These are phyloP conservation scores for Coptodon bakossiorum DNA, from an alignment of 2,113 vertebrate species.

Conservation along the genomic window DNA sequence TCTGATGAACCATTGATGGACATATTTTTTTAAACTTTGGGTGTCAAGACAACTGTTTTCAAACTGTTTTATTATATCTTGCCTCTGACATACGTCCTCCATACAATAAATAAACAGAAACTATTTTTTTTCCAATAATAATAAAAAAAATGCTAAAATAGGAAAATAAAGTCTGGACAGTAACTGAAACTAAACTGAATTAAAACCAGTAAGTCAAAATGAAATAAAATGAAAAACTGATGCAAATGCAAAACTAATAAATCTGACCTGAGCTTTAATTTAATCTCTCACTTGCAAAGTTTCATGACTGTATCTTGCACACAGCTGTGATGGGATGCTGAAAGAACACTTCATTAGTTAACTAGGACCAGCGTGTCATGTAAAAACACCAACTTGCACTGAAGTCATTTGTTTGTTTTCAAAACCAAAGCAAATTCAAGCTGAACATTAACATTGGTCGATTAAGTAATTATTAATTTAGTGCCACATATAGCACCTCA, in stretches of 20 bases:
- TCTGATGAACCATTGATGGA: neutral
- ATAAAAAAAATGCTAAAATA: neutral
- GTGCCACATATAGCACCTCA: neutral
- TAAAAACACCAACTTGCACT: neutral
- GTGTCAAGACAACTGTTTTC: neutral
- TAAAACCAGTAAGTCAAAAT: neutral
- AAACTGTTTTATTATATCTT: neutral
- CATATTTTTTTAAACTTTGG: neutral
- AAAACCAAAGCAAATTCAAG: neutral
- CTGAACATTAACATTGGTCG: neutral
- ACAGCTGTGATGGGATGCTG: neutral
- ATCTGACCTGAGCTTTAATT: neutral
- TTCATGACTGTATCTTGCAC: neutral
- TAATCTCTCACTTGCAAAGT: neutral
- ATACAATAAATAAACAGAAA: neutral
- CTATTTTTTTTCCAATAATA: accelerated
- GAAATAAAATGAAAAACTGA: neutral
- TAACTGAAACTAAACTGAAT: neutral
- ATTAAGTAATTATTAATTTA: neutral
- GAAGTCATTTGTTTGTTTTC: neutral
- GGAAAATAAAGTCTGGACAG: neutral
- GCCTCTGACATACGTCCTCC: neutral
- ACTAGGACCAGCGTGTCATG: neutral
- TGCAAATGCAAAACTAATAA: neutral
- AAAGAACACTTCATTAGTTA: neutral